Evolutionary conservation across 1,140 invertebrate genomes (phyloP).

Genomic region (Drosophila sproati): DNA sequence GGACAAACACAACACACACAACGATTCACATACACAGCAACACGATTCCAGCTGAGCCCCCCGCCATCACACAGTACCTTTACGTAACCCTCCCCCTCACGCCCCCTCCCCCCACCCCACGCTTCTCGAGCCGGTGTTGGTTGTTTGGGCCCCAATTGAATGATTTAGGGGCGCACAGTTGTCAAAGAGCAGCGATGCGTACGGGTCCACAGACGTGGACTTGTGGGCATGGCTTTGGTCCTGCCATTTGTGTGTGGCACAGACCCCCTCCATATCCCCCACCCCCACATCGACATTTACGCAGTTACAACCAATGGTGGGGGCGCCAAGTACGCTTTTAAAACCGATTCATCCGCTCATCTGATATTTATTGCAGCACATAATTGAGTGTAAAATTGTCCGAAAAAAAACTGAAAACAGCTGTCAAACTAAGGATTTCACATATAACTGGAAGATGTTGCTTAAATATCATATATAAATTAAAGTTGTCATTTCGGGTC

Average conservation of each 20-base stretch:
- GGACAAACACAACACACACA: slow-evolving; percentile 35
- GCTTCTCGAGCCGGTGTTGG: background rate
- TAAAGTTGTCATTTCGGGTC: background rate
- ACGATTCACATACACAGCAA: slow-evolving; percentile 47
- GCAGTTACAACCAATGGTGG: slow-evolving; percentile 20
- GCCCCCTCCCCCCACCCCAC: background rate
- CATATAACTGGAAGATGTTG: slow-evolving; percentile 4
- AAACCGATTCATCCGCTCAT: slow-evolving; percentile 76
- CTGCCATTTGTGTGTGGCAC: slow-evolving; percentile 21
- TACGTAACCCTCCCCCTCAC: slow-evolving; percentile 16
- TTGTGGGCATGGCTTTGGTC: slow-evolving; percentile 34
- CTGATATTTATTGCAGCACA: slow-evolving; percentile 72
- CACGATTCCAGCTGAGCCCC: slow-evolving; percentile 67
- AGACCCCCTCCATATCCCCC: background rate
- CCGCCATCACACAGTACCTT: slow-evolving; percentile 19
- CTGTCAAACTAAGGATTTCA: slow-evolving; percentile 13
- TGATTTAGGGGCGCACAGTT: slow-evolving; percentile 79
- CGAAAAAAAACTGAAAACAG: slow-evolving; percentile 34
- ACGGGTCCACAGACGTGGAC: slow-evolving; percentile 35
- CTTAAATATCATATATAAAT: background rate
- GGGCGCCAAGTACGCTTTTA: slow-evolving; percentile 75
- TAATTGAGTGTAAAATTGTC: slow-evolving; percentile 77
- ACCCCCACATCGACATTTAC: slow-evolving; percentile 6
- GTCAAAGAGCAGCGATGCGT: slow-evolving; percentile 83
- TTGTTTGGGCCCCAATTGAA: slow-evolving; percentile 57